Conservation (phyloP, 2,888 invertebrate genomes). For the Thymelicus acteon region DNA sequence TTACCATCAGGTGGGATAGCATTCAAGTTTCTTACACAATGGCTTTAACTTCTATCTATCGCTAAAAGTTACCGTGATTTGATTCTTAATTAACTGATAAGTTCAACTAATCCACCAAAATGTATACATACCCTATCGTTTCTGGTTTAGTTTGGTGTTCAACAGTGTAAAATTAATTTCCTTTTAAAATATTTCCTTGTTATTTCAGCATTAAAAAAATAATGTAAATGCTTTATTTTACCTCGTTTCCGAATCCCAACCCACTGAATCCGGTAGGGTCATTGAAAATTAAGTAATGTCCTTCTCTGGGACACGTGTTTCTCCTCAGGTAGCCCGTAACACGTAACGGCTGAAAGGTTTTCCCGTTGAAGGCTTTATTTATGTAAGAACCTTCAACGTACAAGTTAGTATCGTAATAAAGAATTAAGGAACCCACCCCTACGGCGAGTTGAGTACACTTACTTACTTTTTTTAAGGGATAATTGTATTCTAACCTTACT, state of each 20-base stretch:
- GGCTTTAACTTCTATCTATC: no score
- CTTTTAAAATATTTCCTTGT: no score
- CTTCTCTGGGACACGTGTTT: neutral
- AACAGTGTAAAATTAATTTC: no score
- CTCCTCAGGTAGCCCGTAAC: neutral
- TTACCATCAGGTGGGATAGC: no score
- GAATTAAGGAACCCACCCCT: conserved; percentile 13
- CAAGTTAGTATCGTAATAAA: conserved; percentile 24
- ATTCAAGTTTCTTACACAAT: no score
- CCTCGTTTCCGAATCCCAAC: neutral
- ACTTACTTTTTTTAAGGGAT: conserved; percentile 8
- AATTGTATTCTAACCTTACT: conserved; percentile 7
- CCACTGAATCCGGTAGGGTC: neutral
- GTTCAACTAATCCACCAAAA: no score
- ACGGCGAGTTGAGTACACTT: conserved; percentile 1
- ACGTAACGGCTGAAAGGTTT: conserved; percentile 14
- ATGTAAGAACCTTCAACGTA: conserved; percentile 19
- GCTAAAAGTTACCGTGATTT: no score
- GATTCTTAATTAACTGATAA: no score
- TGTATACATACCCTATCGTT: no score
- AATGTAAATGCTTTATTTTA: no score
- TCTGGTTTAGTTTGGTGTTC: no score
- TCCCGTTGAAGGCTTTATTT: conserved; percentile 20
- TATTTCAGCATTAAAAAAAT: no score
- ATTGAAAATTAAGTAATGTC: conserved; percentile 1